These are phyloP conservation scores for Pandion haliaetus DNA, from an alignment of 2,113 vertebrate genomes.

Conservation along the genomic window DNA sequence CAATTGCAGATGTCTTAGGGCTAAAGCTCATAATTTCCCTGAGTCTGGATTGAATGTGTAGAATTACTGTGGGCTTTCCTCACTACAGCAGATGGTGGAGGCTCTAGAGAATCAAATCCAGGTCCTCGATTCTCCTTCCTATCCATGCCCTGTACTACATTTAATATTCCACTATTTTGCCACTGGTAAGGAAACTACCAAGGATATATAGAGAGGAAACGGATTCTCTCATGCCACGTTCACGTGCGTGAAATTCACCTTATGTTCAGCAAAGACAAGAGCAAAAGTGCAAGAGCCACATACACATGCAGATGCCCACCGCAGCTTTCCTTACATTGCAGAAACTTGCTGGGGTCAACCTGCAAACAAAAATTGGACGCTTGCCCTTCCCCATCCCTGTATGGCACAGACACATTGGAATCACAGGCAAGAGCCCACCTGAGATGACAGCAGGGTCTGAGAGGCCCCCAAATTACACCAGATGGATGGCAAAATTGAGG, in stretches of 20 bases:
- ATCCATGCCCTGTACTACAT: background rate
- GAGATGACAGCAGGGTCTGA: background rate
- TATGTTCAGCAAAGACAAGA: rapidly evolving
- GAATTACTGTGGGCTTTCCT: conserved; percentile 1
- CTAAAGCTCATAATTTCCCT: background rate
- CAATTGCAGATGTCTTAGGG: background rate
- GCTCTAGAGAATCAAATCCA: background rate
- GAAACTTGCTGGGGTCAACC: background rate
- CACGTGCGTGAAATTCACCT: background rate
- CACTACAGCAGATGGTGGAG: background rate
- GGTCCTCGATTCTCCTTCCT: background rate
- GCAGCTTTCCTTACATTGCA: background rate
- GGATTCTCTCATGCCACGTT: background rate
- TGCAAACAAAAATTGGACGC: background rate
- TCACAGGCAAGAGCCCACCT: background rate
- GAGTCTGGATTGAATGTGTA: background rate
- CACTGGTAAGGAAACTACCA: background rate
- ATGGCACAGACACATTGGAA: background rate
- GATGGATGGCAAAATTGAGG: background rate
- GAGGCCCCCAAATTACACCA: background rate
- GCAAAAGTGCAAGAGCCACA: background rate
- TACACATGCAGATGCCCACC: background rate
- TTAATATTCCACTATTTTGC: background rate
- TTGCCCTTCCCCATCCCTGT: background rate
- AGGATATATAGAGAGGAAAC: background rate